A percentile compares a stretch with the other conserved stretches of the same genome.
Evolutionary conservation across 1,140 invertebrate genomes (phyloP).

Genomic region (Zaprionus lachaisei): DNA sequence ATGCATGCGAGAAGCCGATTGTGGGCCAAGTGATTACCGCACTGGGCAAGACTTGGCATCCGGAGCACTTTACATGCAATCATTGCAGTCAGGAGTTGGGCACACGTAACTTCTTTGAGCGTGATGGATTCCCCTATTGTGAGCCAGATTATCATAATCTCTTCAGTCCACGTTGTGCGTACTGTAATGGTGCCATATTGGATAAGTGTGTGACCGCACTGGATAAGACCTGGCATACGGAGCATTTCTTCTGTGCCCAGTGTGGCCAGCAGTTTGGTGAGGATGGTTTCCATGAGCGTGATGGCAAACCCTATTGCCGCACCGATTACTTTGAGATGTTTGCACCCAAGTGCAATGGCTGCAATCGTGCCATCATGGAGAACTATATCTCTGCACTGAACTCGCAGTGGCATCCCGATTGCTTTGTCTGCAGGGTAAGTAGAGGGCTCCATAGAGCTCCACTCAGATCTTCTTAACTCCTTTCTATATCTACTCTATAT

Average conservation of each 20-base stretch:
- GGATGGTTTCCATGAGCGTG: conserved; percentile 97
- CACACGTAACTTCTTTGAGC: conserved; percentile 99
- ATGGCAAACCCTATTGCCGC: conserved; percentile 97
- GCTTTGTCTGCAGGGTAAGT: conserved; percentile 99
- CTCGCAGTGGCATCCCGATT: conserved; percentile 99
- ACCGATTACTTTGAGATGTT: conserved; percentile 99
- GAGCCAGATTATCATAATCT: conserved; percentile 99
- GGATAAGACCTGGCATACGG: conserved; percentile 99
- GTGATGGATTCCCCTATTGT: conserved; percentile 98
- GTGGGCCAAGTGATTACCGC: conserved; percentile 98
- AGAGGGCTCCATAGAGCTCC: not conserved
- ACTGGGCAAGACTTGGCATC: conserved; percentile 99
- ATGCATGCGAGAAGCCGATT: conserved; percentile 98
- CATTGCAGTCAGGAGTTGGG: conserved; percentile 98
- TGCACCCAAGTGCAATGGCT: conserved; percentile 99
- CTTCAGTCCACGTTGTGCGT: conserved; percentile 98
- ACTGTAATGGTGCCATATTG: conserved; percentile 99
- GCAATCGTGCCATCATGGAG: conserved; percentile 98
- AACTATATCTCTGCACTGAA: conserved; percentile 99
- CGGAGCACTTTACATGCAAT: conserved; percentile 98
- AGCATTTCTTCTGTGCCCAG: conserved; percentile 99
- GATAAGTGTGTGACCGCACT: conserved; percentile 99
- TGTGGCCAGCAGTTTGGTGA: conserved; percentile 98
- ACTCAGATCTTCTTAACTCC: not conserved
- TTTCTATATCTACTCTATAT: not conserved